These are phyloP conservation scores for Callimorpha dominula DNA, from an alignment of 2,888 invertebrate genomes.

Conservation along the genomic window DNA sequence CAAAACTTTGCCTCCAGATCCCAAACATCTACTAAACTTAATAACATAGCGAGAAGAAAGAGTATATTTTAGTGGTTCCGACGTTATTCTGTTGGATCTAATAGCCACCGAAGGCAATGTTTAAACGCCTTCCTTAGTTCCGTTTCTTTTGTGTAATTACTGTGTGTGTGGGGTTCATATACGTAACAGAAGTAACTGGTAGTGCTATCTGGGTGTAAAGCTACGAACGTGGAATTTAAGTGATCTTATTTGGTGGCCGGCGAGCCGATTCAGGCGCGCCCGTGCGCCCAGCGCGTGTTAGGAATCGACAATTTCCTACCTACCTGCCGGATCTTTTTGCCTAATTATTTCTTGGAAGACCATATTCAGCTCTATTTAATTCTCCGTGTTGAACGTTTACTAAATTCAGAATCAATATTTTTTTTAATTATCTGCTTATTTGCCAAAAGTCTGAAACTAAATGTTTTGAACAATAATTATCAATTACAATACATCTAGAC, in stretches of 20 bases:
- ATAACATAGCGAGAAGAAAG: conserved; percentile 57
- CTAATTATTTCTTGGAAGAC: conserved; percentile 75
- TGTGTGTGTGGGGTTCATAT: conserved; percentile 72
- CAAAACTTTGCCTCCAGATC: conserved; percentile 46
- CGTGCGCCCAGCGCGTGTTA: conserved; percentile 72
- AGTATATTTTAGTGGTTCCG: conserved; percentile 64
- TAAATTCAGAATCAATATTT: conserved; percentile 41
- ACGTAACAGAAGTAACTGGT: conserved; percentile 75
- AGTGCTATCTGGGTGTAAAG: conserved; percentile 76
- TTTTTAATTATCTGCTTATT: conserved; percentile 11
- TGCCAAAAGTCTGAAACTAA: neutral
- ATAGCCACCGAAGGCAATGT: conserved; percentile 66
- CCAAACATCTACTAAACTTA: conserved; percentile 57
- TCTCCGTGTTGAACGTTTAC: conserved; percentile 43
- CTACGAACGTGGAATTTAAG: conserved; percentile 82
- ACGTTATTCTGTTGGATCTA: conserved; percentile 61
- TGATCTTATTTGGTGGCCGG: conserved; percentile 78
- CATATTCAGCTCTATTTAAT: conserved; percentile 66
- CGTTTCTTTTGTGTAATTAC: conserved; percentile 83
- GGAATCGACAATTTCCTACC: conserved; percentile 75
- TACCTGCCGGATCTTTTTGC: conserved; percentile 69
- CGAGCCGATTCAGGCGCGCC: conserved; percentile 72
- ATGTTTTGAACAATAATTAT: neutral
- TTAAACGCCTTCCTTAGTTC: conserved; percentile 70
- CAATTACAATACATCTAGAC: neutral